Percentiles rank a stretch among this genome's conserved stretches.
Evolutionary conservation across 1,140 invertebrate species (phyloP).

Genomic region (Sycophila sp.): DNA sequence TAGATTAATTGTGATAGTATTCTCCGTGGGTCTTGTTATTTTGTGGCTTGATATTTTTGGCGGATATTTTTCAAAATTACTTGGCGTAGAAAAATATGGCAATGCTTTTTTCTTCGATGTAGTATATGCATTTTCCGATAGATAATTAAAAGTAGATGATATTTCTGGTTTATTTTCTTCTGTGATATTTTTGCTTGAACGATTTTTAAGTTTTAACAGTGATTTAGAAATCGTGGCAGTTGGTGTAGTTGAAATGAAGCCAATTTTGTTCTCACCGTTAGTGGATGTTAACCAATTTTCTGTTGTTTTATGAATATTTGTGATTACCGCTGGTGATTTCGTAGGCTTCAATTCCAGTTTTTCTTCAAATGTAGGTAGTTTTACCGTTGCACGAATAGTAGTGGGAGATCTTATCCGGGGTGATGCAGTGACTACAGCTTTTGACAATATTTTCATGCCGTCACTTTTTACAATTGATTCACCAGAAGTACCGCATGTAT

Average conservation of each 20-base stretch:
- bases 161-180: background rate
- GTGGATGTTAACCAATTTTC: background rate
- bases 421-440: no score
- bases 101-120: background rate
- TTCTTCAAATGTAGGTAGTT: no score
- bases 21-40: background rate
- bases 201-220: no score
- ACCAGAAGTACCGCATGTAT: no score
- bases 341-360: no score
- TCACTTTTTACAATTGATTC: no score
- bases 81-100: background rate
- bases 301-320: no score
- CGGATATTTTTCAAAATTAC: background rate
- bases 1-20: background rate
- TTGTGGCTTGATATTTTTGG: background rate
- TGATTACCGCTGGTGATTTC: no score
- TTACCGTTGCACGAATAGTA: no score
- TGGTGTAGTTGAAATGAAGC: background rate
- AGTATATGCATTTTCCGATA: background rate
- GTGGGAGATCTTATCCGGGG: no score
- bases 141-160: background rate
- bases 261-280: background rate
- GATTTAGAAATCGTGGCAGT: no score
- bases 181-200: background rate
- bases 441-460: no score